Evolutionary conservation across 1,140 invertebrate species (phyloP), one percentile per base, ranked within the genome.

Genomic region (Aphidius ervi): DNA sequence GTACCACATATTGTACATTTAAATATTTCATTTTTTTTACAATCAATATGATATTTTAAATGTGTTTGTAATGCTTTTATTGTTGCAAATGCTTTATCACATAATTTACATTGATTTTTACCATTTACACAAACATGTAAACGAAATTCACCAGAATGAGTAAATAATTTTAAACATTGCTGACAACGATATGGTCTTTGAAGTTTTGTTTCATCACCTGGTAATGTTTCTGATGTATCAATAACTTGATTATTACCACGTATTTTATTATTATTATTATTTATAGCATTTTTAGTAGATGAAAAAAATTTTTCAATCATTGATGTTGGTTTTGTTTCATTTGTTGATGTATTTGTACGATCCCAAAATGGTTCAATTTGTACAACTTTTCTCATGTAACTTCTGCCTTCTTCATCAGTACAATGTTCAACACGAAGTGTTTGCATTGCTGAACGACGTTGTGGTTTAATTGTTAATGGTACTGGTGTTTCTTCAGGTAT

Each of bases 1-100:
- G 87, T 89, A 9, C 82, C 82, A 65, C 88, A 90, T 31, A 85
- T 76, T 7, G 81, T 75, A 67, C 87, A 89, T 7, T 77, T 49
- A 58, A 79, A 78, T 5, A 69, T 68, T 5, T 70, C 72, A 40
- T 73, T 62, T 2, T 67, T 61, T 43, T 77, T 70, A 5, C 45
- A 54, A 6, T 75, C 69, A 41, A 56, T 46, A 40, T 80, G 78
- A 2, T 72, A 56, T 60, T 75, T 76, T n/a, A 69, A 63, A 47
- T 81, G 79, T 0, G 68, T 9, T 9, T 78, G 70, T 8, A 81
- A 63, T 0, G 77, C 76, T 56, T 76, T 79, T 0, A 61, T 56
- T 2, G 74, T 79, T 10, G 77, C 72, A 41, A 80, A 81, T 8
- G 70, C 67, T 57, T 75, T 71, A 23, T 79, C 76, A 43, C 77